Conservation (phyloP, 2,888 invertebrate genomes). For the Eulithis testata region DNA sequence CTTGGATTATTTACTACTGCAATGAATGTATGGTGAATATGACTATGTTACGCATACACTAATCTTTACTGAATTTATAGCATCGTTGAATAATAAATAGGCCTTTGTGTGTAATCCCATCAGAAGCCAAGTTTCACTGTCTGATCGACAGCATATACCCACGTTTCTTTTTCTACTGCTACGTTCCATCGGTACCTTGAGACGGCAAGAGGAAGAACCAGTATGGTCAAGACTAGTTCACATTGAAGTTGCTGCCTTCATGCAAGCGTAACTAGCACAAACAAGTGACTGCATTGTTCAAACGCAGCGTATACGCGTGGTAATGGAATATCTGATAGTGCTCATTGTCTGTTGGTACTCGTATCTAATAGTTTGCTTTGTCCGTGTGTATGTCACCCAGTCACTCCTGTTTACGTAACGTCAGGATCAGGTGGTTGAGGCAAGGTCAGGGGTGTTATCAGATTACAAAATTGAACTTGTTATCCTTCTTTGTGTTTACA, state of each 20-base stretch:
- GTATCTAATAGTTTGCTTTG: slow-evolving; percentile 45
- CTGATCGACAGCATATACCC: no score
- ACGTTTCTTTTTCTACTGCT: no score
- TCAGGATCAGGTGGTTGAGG: slow-evolving; percentile 17
- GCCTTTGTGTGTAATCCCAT: no score
- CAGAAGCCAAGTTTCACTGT: no score
- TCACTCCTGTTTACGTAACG: slow-evolving; percentile 26
- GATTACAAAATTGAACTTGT: slow-evolving; percentile 5
- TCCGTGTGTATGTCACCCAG: slow-evolving; percentile 33
- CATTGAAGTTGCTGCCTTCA: not conserved
- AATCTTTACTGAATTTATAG: not conserved
- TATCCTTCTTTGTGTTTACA: no score
- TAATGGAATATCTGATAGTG: slow-evolving; percentile 60
- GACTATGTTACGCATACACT: not conserved
- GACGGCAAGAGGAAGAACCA: not conserved
- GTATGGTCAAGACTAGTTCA: not conserved
- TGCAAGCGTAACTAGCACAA: slow-evolving; percentile 10
- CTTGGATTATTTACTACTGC: slow-evolving; percentile 18
- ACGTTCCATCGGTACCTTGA: no score
- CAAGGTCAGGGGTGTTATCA: slow-evolving; percentile 26
- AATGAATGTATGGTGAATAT: not conserved
- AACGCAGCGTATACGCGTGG: slow-evolving; percentile 51
- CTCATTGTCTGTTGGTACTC: no score
- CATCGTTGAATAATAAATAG: not conserved
- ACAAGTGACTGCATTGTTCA: slow-evolving; percentile 45